These are phyloP conservation scores for Myotis planiceps DNA, from an alignment of 2,797 vertebrate genomes.

Conservation along the genomic window DNA sequence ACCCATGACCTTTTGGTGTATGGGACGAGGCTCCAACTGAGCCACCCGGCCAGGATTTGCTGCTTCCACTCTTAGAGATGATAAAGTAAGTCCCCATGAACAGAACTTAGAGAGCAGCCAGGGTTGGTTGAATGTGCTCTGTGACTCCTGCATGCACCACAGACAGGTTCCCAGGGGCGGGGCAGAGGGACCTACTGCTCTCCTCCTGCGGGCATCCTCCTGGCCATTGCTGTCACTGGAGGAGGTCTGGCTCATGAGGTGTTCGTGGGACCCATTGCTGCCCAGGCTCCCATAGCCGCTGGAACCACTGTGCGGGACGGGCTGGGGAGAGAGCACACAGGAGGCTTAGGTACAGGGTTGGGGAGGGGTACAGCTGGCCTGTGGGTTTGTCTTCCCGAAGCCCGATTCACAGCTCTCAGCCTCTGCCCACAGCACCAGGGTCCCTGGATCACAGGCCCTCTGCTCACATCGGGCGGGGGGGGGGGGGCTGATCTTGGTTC, in stretches of 20 bases:
- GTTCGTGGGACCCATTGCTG: conserved; percentile 93
- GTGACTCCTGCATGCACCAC: fast-evolving
- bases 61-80: not conserved
- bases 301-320: conserved; percentile 94
- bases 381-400: fast-evolving
- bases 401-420: fast-evolving
- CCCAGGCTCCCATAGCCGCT: conserved; percentile 94
- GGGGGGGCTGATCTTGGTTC: not conserved
- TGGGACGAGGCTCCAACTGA: not conserved
- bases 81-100: not conserved
- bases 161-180: not conserved
- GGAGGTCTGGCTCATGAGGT: conserved; percentile 92
- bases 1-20: not conserved
- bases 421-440: not conserved
- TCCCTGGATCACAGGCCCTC: not conserved
- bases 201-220: conserved; percentile 87
- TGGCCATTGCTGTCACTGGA: conserved; percentile 94
- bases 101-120: fast-evolving
- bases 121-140: fast-evolving
- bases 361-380: fast-evolving
- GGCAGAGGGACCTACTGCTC: conserved; percentile 88
- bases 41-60: not conserved
- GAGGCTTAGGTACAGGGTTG: fast-evolving
- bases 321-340: conserved; percentile 84
- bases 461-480: not conserved